Base-by-base conservation (phyloP, 2,797 vertebrate genomes). In the Botia almorhae region DNA sequence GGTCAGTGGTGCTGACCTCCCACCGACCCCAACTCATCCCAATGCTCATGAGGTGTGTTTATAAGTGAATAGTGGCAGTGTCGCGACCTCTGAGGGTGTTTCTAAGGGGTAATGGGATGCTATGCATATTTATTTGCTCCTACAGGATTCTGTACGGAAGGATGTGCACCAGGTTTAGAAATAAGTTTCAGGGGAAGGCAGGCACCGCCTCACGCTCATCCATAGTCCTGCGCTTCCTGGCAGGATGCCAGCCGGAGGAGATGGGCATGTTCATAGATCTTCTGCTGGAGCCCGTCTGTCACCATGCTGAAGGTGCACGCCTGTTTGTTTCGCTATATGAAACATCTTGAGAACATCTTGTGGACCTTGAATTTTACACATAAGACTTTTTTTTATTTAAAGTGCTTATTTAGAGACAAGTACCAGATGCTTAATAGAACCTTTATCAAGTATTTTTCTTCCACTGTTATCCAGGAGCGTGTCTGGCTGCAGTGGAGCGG, bases 161-260 rank as follows among this genome's bases (percentile, higher is more conserved):
- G 56, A 95, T 99, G 94, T 96, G 95, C 88, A 96, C 94, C 72
- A 98, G 96, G 93, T 95, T 95, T 0, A 96, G 96, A 74, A 98
- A 90, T 86, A 98, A 95, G 92, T 97, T 98, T 10, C 97, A 99
- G 87, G 96, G 98, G 51, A 98, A 95, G 80, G 90, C 97, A 0
- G 90, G 91, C 3, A 91, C 96, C 0, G 73, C 93, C 46, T 91
- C 94, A 12, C 95, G 97, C 12, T 96, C 96, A 89, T 95, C 96
- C 23, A 98, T 98, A 0, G 96, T 99, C 26, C 89, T 99, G 80
- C 93, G 97, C 0, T 99, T 99, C 90, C 93, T 99, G 39, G 96
- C 96, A 0, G 96, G 96, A 3, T 97, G 96, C 0, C 93, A 95
- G 64, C 88, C 94, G 0, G 95, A 97, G 85, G 98, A 99, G 90